Conservation (phyloP, 2,888 invertebrate genomes). For the Gerris lacustris region DNA sequence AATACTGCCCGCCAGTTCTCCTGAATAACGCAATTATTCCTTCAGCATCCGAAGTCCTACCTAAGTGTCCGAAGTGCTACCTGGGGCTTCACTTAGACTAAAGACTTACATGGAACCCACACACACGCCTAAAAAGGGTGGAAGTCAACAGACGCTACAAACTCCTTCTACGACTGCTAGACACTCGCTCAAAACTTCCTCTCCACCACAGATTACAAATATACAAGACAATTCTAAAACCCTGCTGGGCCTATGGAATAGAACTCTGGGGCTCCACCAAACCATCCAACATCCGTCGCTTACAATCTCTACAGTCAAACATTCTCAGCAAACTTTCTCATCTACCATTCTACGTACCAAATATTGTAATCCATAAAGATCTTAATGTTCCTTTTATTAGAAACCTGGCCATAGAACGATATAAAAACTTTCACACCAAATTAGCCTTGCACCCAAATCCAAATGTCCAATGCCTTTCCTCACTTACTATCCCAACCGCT, state of each 20-base stretch:
- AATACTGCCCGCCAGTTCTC: too few relatives aligned
- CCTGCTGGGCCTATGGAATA: conserved; percentile 4
- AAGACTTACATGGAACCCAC: neutral
- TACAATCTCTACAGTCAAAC: conserved; percentile 7
- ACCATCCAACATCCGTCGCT: neutral
- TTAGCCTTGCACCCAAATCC: neutral
- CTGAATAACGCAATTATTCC: neutral
- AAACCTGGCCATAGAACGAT: neutral
- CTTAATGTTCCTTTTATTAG: neutral
- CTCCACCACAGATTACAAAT: neutral
- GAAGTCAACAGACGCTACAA: conserved; percentile 10
- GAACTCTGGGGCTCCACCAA: conserved; percentile 10
- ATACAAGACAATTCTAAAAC: conserved; percentile 6
- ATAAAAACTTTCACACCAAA: neutral
- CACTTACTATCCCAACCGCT: neutral
- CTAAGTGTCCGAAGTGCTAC: too few relatives aligned
- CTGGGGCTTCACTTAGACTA: conserved; percentile 7
- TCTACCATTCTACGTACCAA: neutral
- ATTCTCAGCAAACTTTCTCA: neutral
- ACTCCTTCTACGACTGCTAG: conserved; percentile 4
- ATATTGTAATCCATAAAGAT: neutral
- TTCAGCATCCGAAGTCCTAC: neutral
- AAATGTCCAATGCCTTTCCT: neutral
- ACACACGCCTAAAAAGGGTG: neutral
- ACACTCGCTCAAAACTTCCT: conserved; percentile 3